These are phyloP conservation scores for Acromyrmex charruanus DNA, from an alignment of 1,140 invertebrate species.

Conservation along the genomic window DNA sequence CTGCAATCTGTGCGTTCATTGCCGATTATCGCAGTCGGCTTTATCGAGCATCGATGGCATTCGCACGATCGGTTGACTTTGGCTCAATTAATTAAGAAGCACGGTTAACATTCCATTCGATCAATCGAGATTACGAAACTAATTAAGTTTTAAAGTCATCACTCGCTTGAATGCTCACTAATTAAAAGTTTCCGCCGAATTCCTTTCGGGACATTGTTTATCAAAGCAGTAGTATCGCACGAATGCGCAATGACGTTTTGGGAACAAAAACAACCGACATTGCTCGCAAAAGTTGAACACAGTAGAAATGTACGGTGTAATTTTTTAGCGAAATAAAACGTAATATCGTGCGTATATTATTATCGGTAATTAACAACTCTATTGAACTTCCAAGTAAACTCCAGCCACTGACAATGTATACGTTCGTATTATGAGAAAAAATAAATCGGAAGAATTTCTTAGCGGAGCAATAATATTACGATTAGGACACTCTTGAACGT, in stretches of 20 bases:
- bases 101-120: constrained; percentile 2
- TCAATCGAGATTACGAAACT: constrained; percentile 37
- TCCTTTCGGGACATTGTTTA: neutral
- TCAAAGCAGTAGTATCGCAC: neutral
- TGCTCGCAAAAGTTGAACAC: neutral
- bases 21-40: constrained; percentile 30
- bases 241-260: neutral
- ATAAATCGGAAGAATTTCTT: constrained; percentile 9
- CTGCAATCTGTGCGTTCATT: neutral
- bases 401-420: neutral
- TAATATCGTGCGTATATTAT: neutral
- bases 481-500: neutral
- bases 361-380: neutral
- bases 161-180: neutral
- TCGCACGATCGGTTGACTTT: constrained; percentile 15
- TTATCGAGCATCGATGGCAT: neutral
- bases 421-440: neutral
- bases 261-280: neutral
- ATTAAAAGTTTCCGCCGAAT: constrained; percentile 38
- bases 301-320: neutral
- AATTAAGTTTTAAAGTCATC: constrained; percentile 32
- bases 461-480: neutral
- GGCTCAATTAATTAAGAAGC: constrained; percentile 38
- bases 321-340: constrained; percentile 4
- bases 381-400: neutral